A percentile compares a stretch with the other conserved stretches of the same genome.
Evolutionary conservation across 2,797 vertebrate species (phyloP).

Genomic region (Molossus molossus): DNA sequence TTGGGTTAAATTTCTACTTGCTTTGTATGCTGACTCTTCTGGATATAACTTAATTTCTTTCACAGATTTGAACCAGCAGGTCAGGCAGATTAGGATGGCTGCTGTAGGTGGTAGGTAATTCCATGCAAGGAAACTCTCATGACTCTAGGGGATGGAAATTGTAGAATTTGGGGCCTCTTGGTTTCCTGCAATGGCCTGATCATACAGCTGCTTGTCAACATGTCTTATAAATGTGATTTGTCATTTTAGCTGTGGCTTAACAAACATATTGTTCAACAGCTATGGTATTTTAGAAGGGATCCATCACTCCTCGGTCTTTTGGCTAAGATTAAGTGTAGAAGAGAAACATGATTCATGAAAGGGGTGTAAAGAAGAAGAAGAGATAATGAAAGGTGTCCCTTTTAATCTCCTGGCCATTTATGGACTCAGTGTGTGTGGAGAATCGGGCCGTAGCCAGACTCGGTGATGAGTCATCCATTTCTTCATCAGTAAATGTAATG

Average conservation of each 20-base stretch:
- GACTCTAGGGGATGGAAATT: not conserved
- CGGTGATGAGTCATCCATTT: slow-evolving; percentile 49
- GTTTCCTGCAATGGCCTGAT: slow-evolving; percentile 32
- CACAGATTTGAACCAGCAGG: not conserved
- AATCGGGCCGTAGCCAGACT: slow-evolving; percentile 46
- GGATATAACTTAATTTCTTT: slow-evolving; percentile 53
- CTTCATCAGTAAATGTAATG: slow-evolving; percentile 39
- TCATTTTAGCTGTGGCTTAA: slow-evolving; percentile 52
- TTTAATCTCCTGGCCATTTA: slow-evolving; percentile 48
- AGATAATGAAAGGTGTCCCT: slow-evolving; percentile 52
- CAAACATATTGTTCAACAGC: slow-evolving; percentile 21
- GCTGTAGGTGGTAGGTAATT: not conserved
- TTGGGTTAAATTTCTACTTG: slow-evolving; percentile 36
- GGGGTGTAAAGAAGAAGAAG: slow-evolving; percentile 13
- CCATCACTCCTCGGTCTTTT: not conserved
- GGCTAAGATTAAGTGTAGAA: not conserved
- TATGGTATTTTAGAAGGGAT: slow-evolving; percentile 26
- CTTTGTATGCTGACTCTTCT: slow-evolving; percentile 10
- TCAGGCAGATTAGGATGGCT: slow-evolving; percentile 4
- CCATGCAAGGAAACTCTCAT: not conserved
- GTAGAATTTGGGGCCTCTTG: not conserved
- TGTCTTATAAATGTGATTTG: slow-evolving; percentile 39
- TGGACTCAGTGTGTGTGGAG: not conserved
- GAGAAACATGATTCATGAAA: not conserved
- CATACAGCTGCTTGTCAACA: not conserved